phyloP scores from a whole-genome alignment of 2,888 invertebrate species.

The Eupithecia centaureata region DNA sequence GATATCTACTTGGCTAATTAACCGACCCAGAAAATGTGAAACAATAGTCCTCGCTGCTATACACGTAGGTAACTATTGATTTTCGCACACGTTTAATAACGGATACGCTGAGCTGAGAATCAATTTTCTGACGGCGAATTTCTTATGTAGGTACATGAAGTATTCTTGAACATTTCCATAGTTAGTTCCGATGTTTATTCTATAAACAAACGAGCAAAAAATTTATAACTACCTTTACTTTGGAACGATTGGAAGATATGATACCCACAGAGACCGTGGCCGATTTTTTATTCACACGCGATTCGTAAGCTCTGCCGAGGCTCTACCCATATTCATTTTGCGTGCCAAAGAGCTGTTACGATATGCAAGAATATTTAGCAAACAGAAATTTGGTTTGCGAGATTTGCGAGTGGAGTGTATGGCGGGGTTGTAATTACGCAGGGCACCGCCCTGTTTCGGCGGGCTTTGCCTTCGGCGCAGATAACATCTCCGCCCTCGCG shows the following conservation, averaged over 20 bases:
- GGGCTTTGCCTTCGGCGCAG: constrained; percentile 60
- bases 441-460: constrained; percentile 69
- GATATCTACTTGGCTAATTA: constrained; percentile 40
- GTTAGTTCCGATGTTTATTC: constrained; percentile 52
- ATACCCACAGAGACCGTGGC: constrained; percentile 59
- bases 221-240: constrained; percentile 51
- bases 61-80: constrained; percentile 25
- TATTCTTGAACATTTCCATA: constrained; percentile 37
- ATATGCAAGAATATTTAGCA: constrained; percentile 70
- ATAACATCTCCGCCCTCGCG: constrained; percentile 66
- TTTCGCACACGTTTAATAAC: constrained; percentile 31
- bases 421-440: constrained; percentile 72
- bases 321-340: constrained; percentile 54
- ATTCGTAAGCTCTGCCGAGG: constrained; percentile 56
- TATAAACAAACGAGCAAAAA: constrained; percentile 51
- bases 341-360: constrained; percentile 77
- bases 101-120: constrained; percentile 32
- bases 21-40: constrained; percentile 39
- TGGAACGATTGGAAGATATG: constrained; percentile 47
- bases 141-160: constrained; percentile 16
- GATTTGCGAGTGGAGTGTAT: constrained; percentile 59
- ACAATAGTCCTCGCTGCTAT: constrained; percentile 35
- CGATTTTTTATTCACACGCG: constrained; percentile 74
- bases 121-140: constrained; percentile 45
- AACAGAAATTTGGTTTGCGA: constrained; percentile 67